phyloP scores from a whole-genome alignment of 2,888 invertebrate species.

The Drymonia ruficornis region DNA sequence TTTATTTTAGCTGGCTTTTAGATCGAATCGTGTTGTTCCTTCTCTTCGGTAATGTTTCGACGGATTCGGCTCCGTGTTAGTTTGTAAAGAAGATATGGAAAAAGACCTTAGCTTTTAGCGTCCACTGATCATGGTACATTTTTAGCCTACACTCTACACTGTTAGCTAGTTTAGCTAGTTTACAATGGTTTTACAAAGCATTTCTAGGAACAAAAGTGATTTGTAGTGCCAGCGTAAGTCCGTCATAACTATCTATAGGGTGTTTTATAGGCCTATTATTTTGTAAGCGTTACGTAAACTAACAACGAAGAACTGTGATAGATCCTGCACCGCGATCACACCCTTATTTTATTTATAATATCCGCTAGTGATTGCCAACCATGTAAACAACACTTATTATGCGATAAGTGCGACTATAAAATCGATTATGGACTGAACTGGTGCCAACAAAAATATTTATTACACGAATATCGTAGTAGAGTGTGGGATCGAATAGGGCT shows the following conservation, averaged over 20 bases:
- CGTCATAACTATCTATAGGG: too few species aligned
- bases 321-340: not conserved
- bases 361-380: not conserved
- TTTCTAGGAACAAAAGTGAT: too few species aligned
- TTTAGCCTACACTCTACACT: too few species aligned
- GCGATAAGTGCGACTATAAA: not conserved
- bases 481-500: not conserved
- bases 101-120: not conserved
- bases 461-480: not conserved
- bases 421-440: not conserved
- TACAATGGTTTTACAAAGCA: too few species aligned
- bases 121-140: too few species aligned
- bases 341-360: not conserved
- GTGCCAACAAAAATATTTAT: not conserved
- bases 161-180: too few species aligned
- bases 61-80: not conserved
- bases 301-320: not conserved
- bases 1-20: constrained; percentile 3
- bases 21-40: not conserved
- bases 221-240: too few species aligned
- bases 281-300: too few species aligned
- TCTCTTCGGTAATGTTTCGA: not conserved
- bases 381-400: not conserved
- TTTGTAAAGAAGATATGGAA: not conserved
- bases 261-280: too few species aligned